A percentile compares a stretch with the other conserved stretches of the same genome.
Evolutionary conservation across 92 coral and sea anemone genomes (phyloP).

Genomic region (Nematostella vectensis): DNA sequence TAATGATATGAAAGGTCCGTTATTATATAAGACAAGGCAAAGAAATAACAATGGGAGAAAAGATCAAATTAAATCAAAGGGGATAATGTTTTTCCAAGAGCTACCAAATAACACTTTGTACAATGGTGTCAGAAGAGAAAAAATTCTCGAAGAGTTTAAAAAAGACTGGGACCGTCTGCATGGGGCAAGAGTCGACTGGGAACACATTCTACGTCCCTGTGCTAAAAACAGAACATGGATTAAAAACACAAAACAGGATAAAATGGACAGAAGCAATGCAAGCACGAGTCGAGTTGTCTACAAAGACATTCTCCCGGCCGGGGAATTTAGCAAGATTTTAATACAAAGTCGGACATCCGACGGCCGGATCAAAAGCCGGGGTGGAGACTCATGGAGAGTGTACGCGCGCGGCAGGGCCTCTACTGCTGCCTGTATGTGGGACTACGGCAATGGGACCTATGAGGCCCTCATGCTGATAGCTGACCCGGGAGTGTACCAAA

Average conservation of each 20-base stretch:
- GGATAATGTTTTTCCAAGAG: too few species aligned
- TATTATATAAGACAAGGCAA: neutral
- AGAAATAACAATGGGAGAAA: neutral
- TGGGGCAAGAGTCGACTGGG: neutral
- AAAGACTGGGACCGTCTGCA: neutral
- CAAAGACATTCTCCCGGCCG: slow-evolving; percentile 24
- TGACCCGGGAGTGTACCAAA: slow-evolving; percentile 31
- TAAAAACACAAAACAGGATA: slow-evolving; percentile 24
- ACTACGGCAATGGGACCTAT: slow-evolving; percentile 38
- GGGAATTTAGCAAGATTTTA: slow-evolving; percentile 28
- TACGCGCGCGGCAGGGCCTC: slow-evolving; percentile 25
- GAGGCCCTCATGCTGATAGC: slow-evolving; percentile 29
- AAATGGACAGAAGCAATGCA: slow-evolving; percentile 24
- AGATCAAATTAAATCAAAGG: neutral
- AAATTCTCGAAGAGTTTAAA: neutral
- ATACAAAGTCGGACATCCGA: slow-evolving; percentile 27
- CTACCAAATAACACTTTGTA: too few species aligned
- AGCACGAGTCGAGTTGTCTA: slow-evolving; percentile 9
- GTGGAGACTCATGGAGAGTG: slow-evolving; percentile 50
- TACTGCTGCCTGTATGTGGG: slow-evolving; percentile 29
- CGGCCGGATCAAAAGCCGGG: slow-evolving; percentile 11
- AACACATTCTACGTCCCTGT: neutral
- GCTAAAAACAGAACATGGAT: neutral
- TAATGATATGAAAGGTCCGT: too few species aligned
- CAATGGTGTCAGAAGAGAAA: neutral